phyloP scores from a whole-genome alignment of 2,113 vertebrate genomes.

The Trichomycterus rosablanca region DNA sequence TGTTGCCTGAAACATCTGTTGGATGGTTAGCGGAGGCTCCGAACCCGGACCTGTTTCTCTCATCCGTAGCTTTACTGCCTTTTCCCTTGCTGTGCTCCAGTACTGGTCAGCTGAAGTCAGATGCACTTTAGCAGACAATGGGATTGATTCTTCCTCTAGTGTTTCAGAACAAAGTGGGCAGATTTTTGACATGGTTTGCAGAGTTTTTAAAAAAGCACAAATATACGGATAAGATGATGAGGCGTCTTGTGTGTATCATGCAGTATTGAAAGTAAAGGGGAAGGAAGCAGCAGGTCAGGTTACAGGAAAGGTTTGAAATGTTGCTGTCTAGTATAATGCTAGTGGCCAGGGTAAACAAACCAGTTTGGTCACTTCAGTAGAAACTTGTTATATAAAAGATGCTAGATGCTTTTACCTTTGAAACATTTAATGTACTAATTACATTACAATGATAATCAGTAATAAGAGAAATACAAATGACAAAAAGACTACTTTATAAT shows the following conservation, averaged over 20 bases:
- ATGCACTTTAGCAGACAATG: not conserved
- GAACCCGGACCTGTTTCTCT: slow-evolving; percentile 54
- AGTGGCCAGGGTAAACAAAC: no score
- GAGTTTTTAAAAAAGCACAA: not conserved
- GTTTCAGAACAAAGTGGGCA: slow-evolving; percentile 51
- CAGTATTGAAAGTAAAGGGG: not conserved
- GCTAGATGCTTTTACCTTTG: no score
- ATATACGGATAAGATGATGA: no score
- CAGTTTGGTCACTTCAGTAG: no score
- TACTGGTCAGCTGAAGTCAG: slow-evolving; percentile 58
- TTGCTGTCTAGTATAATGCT: no score
- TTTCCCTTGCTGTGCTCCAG: slow-evolving; percentile 55
- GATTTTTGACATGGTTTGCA: slow-evolving; percentile 44
- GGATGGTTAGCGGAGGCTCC: slow-evolving; percentile 60
- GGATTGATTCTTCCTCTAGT: slow-evolving; percentile 36
- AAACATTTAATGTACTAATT: no score
- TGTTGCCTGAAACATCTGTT: slow-evolving; percentile 65
- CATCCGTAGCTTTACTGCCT: slow-evolving; percentile 63
- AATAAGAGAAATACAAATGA: no score
- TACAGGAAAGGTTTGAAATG: slow-evolving; percentile 38
- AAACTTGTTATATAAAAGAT: no score
- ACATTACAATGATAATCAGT: no score
- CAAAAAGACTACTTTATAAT: no score
- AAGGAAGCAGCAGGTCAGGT: slow-evolving; percentile 18
- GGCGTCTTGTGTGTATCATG: not conserved